Evolutionary conservation across 2,113 vertebrate genomes (phyloP).

Genomic region (Grallaria varia): DNA sequence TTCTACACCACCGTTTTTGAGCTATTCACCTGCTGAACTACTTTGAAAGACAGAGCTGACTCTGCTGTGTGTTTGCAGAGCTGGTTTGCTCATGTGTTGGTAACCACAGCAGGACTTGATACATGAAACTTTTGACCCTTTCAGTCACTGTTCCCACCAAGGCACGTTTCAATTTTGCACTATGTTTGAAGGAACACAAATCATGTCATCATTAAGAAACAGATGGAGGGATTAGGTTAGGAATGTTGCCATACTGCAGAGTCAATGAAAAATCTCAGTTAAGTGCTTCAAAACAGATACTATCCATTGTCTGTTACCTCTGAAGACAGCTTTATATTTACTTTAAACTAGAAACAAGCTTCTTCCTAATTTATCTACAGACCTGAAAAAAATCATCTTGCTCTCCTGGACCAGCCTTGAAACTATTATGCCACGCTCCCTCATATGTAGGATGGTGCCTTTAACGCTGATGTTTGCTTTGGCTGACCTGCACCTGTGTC

Average conservation of each 20-base stretch:
- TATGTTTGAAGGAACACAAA: background rate
- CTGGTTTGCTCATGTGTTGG: background rate
- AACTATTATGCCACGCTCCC: background rate
- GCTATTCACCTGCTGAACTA: background rate
- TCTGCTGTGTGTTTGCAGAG: background rate
- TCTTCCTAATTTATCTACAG: background rate
- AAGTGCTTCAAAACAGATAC: background rate
- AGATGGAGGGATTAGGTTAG: background rate
- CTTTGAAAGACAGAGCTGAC: background rate
- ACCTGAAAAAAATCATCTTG: background rate
- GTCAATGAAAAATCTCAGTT: background rate
- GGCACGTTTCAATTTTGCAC: background rate
- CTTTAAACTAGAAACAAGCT: background rate
- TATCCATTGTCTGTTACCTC: background rate
- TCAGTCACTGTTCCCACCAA: background rate
- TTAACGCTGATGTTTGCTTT: background rate
- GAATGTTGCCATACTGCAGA: background rate
- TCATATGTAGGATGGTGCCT: background rate
- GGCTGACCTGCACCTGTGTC: background rate
- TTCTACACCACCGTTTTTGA: background rate
- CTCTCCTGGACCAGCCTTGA: background rate
- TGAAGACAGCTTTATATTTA: background rate
- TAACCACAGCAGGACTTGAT: background rate
- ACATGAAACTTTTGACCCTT: background rate
- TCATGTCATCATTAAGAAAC: background rate